Base-by-base conservation (phyloP, 2,797 vertebrate genomes). In the Threskiornis aethiopicus region DNA sequence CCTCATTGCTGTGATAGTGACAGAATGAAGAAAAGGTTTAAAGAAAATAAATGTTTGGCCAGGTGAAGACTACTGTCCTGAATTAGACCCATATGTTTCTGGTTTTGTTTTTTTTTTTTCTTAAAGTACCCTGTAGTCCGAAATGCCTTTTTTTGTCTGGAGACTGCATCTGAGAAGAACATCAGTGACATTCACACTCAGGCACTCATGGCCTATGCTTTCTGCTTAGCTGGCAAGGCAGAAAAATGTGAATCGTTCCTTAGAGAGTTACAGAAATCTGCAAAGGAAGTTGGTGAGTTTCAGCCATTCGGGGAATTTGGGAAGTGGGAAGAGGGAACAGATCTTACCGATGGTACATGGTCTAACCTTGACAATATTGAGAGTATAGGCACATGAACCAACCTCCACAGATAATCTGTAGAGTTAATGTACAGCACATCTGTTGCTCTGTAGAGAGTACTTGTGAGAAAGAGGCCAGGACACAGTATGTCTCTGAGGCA, bases 171-270 rank as follows among this genome's bases (percentile, higher is more conserved):
- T 57, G 55, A 35, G 81, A 83, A 97, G 66, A 69, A 15, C 41
- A 73, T 97, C 61, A 94, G 72, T 35, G 98, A 98, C 51, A 94
- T 97, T 83, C 99, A 99, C 96, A 97, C 97, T 37, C 98, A 98
- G 69, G 98, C 98, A 62, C 98, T 99, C 89, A 51, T 99, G 97
- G 98, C 98, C 6, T 99, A 99, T 65, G 98, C 98, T 85, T 99
- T 99, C 97, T 98, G 98, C 90, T 97, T 99, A 95, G 98, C 98
- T 58, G 97, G 97, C 83, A 91, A 97, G 29, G 42, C 75, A 77
- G 92, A 87, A 77, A 95, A 94, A 84, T 96, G 95, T 49, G 82
- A 96, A 55, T 93, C 46, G 14, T 67, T 97, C 66, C 64, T 98
- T 69, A 84, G 75, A 39, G 75, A 87, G 37, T 61, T 98, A 67